These are phyloP conservation scores for Drosophila auraria DNA, from an alignment of 1,140 invertebrate genomes.

Conservation along the genomic window DNA sequence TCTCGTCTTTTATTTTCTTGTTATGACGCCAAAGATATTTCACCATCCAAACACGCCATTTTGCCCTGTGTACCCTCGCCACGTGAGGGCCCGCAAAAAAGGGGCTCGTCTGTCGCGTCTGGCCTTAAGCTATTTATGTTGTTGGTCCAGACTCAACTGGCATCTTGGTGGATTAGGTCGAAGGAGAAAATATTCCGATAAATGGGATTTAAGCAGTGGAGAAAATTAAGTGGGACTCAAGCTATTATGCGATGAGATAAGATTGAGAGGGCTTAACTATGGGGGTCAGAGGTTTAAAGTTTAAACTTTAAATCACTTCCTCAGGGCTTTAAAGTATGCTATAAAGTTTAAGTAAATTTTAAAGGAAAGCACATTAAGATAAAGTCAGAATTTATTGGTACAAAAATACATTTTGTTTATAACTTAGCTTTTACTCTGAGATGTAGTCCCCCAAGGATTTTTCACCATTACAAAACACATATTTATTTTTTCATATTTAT, in stretches of 20 bases:
- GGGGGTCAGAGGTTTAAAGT: not conserved
- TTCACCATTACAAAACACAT: too few species aligned
- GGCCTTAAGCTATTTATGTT: not conserved
- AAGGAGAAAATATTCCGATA: not conserved
- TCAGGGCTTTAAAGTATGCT: too few species aligned
- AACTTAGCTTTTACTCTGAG: too few species aligned
- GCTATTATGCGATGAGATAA: not conserved
- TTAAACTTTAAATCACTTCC: too few species aligned
- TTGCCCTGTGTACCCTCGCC: not conserved
- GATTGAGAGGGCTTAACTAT: not conserved
- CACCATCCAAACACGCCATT: slow-evolving; percentile 8
- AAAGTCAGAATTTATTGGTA: too few species aligned
- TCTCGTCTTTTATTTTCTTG: not conserved
- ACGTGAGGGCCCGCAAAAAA: slow-evolving; percentile 2
- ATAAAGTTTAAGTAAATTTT: too few species aligned
- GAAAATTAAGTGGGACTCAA: not conserved
- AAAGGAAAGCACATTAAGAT: too few species aligned
- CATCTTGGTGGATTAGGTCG: slow-evolving; percentile 12
- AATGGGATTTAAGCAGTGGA: not conserved
- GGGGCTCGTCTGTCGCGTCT: slow-evolving; percentile 5
- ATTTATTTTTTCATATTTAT: too few species aligned
- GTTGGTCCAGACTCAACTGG: slow-evolving; percentile 4
- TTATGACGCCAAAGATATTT: not conserved
- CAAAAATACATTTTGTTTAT: too few species aligned
- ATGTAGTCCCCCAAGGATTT: too few species aligned